A percentile compares a stretch with the other conserved stretches of the same genome.
phyloP scores from a whole-genome alignment of 2,113 vertebrate genomes.

The Micronisus gabar region DNA sequence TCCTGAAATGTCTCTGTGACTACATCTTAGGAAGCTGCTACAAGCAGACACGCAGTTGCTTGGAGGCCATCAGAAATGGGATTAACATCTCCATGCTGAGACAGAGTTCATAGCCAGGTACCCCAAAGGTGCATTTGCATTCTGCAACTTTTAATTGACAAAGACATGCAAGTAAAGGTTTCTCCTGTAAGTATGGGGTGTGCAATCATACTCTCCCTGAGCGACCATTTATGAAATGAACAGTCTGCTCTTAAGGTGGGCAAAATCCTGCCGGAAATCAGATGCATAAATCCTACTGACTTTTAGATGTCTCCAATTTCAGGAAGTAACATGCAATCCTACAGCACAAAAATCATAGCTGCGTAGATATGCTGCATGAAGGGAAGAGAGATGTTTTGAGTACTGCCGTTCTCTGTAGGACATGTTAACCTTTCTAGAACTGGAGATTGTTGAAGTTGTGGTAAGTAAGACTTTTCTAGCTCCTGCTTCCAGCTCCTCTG shows the following conservation, averaged over 20 bases:
- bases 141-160: neutral
- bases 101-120: neutral
- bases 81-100: neutral
- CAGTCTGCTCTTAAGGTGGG: neutral
- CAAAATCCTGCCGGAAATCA: neutral
- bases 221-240: neutral
- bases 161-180: neutral
- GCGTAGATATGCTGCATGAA: neutral
- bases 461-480: neutral
- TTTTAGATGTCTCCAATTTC: neutral
- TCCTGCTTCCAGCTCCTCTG: neutral
- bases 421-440: neutral
- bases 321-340: neutral
- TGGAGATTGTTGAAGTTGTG: neutral
- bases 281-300: neutral
- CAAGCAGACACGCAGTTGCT: neutral
- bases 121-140: neutral
- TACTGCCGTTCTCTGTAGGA: neutral
- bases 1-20: neutral
- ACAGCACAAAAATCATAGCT: neutral
- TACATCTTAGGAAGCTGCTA: neutral
- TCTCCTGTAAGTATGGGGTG: fast-evolving
- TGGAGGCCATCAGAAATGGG: neutral
- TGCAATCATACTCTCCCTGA: fast-evolving
- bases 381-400: neutral